Conservation (phyloP, 2,113 vertebrate species). For the Synchiropus splendidus region DNA sequence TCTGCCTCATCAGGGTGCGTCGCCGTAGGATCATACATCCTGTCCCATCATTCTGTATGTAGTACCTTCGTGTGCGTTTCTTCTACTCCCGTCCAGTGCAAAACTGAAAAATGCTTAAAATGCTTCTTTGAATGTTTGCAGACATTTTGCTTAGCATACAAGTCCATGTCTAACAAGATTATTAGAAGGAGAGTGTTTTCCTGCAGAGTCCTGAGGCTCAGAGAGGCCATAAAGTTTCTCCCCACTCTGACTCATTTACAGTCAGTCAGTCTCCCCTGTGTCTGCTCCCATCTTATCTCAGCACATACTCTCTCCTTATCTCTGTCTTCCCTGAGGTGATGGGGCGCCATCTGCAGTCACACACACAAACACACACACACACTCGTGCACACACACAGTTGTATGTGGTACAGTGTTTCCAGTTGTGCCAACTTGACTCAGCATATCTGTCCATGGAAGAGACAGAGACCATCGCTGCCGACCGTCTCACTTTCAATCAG, state of each 20-base stretch:
- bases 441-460: constrained; percentile 32
- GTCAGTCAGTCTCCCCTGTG: constrained; percentile 52
- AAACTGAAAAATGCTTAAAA: no score
- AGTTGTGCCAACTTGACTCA: constrained; percentile 43
- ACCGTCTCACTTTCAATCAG: constrained; percentile 38
- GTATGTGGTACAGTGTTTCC: constrained; percentile 14
- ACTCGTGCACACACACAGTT: constrained; percentile 9
- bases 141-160: no score
- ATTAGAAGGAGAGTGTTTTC: not conserved
- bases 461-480: constrained; percentile 6
- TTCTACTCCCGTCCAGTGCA: no score
- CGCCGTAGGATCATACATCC: no score
- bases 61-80: no score
- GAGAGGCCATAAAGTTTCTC: constrained; percentile 25
- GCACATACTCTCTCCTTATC: constrained; percentile 55
- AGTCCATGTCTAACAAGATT: no score
- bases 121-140: no score
- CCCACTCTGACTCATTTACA: constrained; percentile 50
- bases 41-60: no score
- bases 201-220: constrained; percentile 11
- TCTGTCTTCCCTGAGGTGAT: constrained; percentile 54
- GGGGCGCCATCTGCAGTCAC: constrained; percentile 45
- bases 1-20: no score
- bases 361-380: constrained; percentile 17
- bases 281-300: constrained; percentile 56